Base-by-base conservation (phyloP, 2,888 invertebrate species). In the Hirtodrosophila cameraria region DNA sequence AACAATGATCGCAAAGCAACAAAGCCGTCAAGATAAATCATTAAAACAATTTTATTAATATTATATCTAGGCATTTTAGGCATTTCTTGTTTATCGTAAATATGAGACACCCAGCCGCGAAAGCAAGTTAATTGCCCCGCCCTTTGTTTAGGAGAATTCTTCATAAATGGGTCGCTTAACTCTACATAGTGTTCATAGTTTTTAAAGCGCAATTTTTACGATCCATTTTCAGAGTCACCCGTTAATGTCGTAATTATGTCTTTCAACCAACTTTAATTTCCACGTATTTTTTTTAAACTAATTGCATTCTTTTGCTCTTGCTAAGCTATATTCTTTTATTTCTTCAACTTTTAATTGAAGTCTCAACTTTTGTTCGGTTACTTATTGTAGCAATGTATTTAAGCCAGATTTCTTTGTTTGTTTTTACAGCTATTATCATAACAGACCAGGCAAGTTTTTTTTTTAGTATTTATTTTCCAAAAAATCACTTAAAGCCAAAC, bases 31-130 rank as follows among this genome's bases (percentile, higher is more conserved):
- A 55, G 76, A 74, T 76, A 72, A 74, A 53, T 75, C 75, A 75
- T 78, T 63, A 79, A 75, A 72, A 69, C 76, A 73, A 78, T 86
- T 86, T 64, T 86, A 65, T 64, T 81, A 71, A 67, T 55, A 75
- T 73, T 45, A 64, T 59, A 62, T 59, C 48, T n/a, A n/a, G n/a
- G n/a, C n/a, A n/a, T n/a, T 43, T 7, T 18, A n/a, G 33, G 18
- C 31, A 30, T 52, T 66, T 50, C 58, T 27, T 15, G 28, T 41
- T 52, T 64, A 50, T 54, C 23, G 38, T 57, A 43, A 63, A 45
- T 70, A 64, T 71, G 45, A 68, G 48, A 49, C 49, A 50, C 45
- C 43, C 65, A 20, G 49, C 30, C 43, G 46, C 58, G 43, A 58
- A 65, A 43, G 7, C 33, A 31, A 70, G 42, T 65, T 71, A 71